Base-by-base conservation (phyloP, 2,113 vertebrate species). In the Lophochroa leadbeateri region DNA sequence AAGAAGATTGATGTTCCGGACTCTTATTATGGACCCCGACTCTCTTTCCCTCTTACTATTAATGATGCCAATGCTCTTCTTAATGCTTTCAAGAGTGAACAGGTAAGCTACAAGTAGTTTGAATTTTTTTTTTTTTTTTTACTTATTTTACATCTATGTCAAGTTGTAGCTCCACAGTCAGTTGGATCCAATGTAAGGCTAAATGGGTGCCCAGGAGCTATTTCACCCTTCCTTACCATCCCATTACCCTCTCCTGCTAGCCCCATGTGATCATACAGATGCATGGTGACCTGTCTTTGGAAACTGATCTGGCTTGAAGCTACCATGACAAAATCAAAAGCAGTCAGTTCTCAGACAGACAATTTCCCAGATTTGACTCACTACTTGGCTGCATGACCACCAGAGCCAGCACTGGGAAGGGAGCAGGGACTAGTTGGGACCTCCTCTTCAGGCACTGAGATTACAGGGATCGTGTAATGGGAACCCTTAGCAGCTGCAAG, bases 31-130 rank as follows among this genome's bases (percentile, higher is more conserved):
- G 99, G 99, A 10, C 99, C 99, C 60, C 98, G 96, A 19, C 97
- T 99, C 33, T 98, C 98, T 2, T 99, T 99, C 89, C 99, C 99
- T 29, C 98, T 99, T 75, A 98, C 98, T 6, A 96, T 97, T 88
- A 79, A 97, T 8, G 98, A 99, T 86, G 99, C 99, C 21, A 97
- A 97, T 63, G 50, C 96, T 57, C 98, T 99, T 52, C 97, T 99
- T 91, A 86, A 97, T 39, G 99, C 98, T 53, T 99, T 99, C 96
- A 99, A 98, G 93, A 96, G 99, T 53, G 97, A 98, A 83, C 98
- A 99, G 98, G 99, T 98, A 98, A 97, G 93, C 95, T 55, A 43
- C 27, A 87, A 76, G 33, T 25, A 12, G 37, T 25, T 47, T 92
- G 18, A 70, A 41, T 41, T 13, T 78, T 70, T 57, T 35, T 14